phyloP scores from a whole-genome alignment of 2,113 vertebrate genomes.

The Ceyx margarethae region DNA sequence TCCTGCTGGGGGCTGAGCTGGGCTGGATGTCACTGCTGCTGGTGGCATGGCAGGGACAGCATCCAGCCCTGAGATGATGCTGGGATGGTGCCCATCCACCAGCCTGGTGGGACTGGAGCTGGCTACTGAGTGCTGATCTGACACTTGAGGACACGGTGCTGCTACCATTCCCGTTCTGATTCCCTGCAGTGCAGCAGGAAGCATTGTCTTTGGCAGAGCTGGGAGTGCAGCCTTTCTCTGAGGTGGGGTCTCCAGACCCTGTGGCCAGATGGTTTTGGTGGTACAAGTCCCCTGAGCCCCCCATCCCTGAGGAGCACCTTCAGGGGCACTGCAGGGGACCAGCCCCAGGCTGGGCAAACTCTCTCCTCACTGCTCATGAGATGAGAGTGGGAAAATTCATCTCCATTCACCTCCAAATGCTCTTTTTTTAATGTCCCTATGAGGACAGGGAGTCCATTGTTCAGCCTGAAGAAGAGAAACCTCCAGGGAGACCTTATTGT shows the following conservation, averaged over 20 bases:
- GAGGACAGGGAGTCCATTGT: background rate
- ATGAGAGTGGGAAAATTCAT: background rate
- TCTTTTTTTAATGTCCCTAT: background rate
- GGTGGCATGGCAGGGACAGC: background rate
- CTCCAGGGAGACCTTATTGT: background rate
- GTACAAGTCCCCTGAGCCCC: background rate
- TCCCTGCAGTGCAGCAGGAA: background rate
- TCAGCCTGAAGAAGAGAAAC: background rate
- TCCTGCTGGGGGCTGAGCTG: fast-evolving
- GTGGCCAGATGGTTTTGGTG: background rate
- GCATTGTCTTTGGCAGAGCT: background rate
- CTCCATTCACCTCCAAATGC: background rate
- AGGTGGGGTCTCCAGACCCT: background rate
- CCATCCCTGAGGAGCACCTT: background rate
- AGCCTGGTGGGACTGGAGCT: background rate
- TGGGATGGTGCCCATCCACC: background rate
- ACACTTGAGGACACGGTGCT: background rate
- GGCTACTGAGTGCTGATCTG: fast-evolving
- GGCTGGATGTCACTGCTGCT: background rate
- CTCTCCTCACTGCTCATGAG: background rate
- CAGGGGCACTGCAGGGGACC: background rate
- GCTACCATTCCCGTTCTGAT: fast-evolving
- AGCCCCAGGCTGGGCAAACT: background rate
- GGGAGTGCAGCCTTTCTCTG: background rate
- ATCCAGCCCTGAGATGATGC: background rate